Conservation (phyloP, 2,888 invertebrate genomes). For the Synanthedon tipuliformis region DNA sequence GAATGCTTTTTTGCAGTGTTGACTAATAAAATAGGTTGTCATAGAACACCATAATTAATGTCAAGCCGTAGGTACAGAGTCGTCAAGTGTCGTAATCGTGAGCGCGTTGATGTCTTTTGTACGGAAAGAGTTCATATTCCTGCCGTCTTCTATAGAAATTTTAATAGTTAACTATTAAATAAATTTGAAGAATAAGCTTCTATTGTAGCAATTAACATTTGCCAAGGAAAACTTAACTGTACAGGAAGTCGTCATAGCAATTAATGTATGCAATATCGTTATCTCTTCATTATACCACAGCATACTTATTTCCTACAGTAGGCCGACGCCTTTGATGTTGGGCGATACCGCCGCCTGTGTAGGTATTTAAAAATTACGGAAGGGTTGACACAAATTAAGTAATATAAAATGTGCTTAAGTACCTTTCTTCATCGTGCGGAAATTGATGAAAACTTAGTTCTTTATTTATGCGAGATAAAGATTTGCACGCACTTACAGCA, state of each 20-base stretch:
- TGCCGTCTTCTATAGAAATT: neutral
- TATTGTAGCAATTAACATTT: neutral
- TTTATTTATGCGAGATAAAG: no score
- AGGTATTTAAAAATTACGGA: no score
- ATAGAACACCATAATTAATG: neutral
- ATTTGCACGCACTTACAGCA: no score
- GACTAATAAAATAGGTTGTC: neutral
- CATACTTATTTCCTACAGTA: no score
- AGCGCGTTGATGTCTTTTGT: conserved; percentile 31
- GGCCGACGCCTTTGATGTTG: no score
- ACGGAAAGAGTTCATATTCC: neutral
- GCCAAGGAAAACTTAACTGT: neutral
- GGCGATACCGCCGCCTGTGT: no score
- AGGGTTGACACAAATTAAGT: no score
- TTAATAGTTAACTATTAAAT: neutral
- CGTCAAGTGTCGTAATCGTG: neutral
- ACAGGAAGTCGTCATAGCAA: neutral
- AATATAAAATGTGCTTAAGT: no score
- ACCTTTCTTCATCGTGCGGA: no score
- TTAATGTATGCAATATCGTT: no score
- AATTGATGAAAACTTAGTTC: no score
- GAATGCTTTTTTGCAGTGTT: neutral
- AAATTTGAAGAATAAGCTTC: neutral
- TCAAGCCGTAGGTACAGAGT: neutral
- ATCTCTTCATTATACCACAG: no score